A percentile compares a stretch with the other conserved stretches of the same genome.
Evolutionary conservation across 2,113 vertebrate genomes (phyloP).

Genomic region (Mystacornis crossleyi): DNA sequence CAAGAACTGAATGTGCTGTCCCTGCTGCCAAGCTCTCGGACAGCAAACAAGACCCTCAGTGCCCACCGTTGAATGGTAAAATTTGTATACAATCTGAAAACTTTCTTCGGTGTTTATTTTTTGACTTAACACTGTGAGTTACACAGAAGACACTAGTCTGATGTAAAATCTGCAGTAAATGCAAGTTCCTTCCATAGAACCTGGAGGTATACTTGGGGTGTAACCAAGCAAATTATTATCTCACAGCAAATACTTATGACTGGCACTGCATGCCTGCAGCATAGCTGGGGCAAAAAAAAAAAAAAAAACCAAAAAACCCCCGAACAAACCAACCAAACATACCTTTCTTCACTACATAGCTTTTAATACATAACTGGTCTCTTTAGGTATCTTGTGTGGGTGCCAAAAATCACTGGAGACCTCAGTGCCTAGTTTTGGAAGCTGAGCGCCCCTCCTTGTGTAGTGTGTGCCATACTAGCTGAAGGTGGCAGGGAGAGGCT

Average conservation of each 20-base stretch:
- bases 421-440: neutral
- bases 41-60: neutral
- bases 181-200: neutral
- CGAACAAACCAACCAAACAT: neutral
- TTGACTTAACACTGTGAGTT: neutral
- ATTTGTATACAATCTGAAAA: neutral
- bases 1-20: neutral
- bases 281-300: neutral
- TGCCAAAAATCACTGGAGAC: neutral
- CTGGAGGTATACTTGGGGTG: neutral
- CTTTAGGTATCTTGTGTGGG: neutral
- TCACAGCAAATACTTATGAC: neutral
- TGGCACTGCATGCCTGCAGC: neutral
- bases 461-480: accelerated
- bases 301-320: accelerated
- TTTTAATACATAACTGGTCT: neutral
- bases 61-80: neutral
- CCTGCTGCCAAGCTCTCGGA: neutral
- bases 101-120: neutral
- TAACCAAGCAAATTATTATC: neutral
- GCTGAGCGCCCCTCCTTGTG: neutral
- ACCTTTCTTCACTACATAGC: neutral
- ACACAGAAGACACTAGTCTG: neutral
- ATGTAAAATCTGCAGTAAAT: neutral
- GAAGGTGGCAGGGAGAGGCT: neutral